Conservation (phyloP, 2,113 vertebrate species). For the Eretmochelys imbricata region DNA sequence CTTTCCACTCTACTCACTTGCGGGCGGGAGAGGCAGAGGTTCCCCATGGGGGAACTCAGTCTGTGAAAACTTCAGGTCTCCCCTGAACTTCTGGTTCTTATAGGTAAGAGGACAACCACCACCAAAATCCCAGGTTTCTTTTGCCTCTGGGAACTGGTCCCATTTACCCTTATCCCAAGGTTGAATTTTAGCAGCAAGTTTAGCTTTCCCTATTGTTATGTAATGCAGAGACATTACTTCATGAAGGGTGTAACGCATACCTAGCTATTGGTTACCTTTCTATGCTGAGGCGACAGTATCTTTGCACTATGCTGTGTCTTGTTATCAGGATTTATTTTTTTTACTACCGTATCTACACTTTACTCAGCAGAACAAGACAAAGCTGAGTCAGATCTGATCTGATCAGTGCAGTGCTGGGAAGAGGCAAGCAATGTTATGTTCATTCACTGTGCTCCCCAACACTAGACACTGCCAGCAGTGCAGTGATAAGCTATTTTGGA, state of each 20-base stretch:
- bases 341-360: conserved; percentile 17
- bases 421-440: background rate
- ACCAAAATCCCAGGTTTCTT: no score
- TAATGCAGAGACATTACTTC: conserved; percentile 58
- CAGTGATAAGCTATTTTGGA: background rate
- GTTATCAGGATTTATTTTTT: conserved; percentile 46
- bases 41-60: background rate
- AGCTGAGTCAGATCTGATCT: background rate
- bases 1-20: background rate
- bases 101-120: no score
- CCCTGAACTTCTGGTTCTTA: no score
- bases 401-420: background rate
- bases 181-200: conserved; percentile 63
- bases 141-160: no score
- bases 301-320: conserved; percentile 11
- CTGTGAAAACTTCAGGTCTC: background rate
- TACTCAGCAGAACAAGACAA: background rate
- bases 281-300: conserved; percentile 13
- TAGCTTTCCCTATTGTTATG: conserved; percentile 54
- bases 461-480: background rate
- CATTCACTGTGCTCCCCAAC: background rate
- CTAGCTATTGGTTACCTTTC: conserved; percentile 18
- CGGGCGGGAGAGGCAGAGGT: background rate
- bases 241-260: conserved; percentile 45
- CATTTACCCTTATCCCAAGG: background rate